Evolutionary conservation across 64 coral and sea anemone genomes (phyloP), one percentile per base, ranked within the genome.

Genomic region (Porites lutea): DNA sequence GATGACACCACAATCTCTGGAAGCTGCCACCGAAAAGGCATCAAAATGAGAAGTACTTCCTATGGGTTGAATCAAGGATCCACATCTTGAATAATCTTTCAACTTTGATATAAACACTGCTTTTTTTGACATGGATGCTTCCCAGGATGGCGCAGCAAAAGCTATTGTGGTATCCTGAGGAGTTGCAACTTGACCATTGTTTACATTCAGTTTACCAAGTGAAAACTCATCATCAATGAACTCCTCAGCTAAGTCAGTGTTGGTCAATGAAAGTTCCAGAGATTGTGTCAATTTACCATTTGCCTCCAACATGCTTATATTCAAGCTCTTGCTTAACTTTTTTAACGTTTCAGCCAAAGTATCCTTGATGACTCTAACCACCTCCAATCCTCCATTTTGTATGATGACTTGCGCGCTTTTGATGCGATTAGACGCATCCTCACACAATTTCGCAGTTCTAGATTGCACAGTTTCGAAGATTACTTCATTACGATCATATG

Each of bases 1-100:
- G 64, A 93, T 54, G 14, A 81, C 64, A 47, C 86, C 92, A 63
- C 85, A 81, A 52, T 15, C 23, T 22, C 80, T 75, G 48, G 85
- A 88, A 27, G 74, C 86, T 63, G 92, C 76, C 49, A 93, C 92
- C 63, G 92, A 77, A 63, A 74, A 93, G 3, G 92, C 85, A 37
- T 6, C 51, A 60, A 93, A 88, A 8, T 88, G 69, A 27, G 84
- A 73, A 48, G 72, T 68, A 52, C 60, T 85, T 18, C 59, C 4
- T 7, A 86, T 16, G 13, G 82, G 86, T 52, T 92, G 59, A 87
- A 92, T 46, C 72, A 93, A 55, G 8, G 63, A 48, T 60, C 74
- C 91, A 43, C 49, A 59, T 51, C 16, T 71, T n/a, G 72, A 59
- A n/a, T 55, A 54, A 14, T 78, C 75, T 54, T 19, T 78, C 10